Evolutionary conservation across 2,113 vertebrate genomes (phyloP).

Genomic region (Naja naja): DNA sequence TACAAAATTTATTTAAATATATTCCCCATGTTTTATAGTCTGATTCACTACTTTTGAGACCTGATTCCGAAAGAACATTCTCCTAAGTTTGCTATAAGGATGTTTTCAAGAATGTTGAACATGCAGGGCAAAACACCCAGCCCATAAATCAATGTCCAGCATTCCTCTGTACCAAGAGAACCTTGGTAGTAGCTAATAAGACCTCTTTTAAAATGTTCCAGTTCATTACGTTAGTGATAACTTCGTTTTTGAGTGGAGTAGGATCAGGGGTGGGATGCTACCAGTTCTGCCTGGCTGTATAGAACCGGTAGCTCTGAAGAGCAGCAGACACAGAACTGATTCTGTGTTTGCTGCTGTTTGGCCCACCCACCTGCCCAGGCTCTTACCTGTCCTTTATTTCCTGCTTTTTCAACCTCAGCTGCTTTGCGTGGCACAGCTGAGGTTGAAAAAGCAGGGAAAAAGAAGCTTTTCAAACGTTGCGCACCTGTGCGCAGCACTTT

Average conservation of each 20-base stretch:
- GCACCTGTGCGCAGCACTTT: too few species aligned
- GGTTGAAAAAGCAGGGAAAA: too few species aligned
- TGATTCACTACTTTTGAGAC: background rate
- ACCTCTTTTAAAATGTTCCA: background rate
- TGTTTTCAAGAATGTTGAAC: background rate
- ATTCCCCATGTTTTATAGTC: background rate
- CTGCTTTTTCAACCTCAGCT: too few species aligned
- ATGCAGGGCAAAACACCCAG: background rate
- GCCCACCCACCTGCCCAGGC: too few species aligned
- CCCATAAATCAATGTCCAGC: background rate
- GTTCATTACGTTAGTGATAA: background rate
- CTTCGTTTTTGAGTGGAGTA: background rate
- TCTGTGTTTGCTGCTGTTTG: too few species aligned
- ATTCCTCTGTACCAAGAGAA: background rate
- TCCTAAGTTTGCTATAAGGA: background rate
- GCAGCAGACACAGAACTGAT: too few species aligned
- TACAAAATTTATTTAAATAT: background rate
- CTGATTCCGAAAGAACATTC: background rate
- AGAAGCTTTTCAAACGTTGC: too few species aligned
- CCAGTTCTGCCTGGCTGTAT: too few species aligned
- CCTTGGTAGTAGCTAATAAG: background rate
- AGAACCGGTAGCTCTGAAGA: too few species aligned
- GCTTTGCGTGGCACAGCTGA: too few species aligned
- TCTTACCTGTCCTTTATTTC: too few species aligned
- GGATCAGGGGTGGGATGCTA: too few species aligned